Evolutionary conservation across 2,888 invertebrate genomes (phyloP), one percentile per base, ranked within the genome.

Genomic region (Oxytorus armatus): DNA sequence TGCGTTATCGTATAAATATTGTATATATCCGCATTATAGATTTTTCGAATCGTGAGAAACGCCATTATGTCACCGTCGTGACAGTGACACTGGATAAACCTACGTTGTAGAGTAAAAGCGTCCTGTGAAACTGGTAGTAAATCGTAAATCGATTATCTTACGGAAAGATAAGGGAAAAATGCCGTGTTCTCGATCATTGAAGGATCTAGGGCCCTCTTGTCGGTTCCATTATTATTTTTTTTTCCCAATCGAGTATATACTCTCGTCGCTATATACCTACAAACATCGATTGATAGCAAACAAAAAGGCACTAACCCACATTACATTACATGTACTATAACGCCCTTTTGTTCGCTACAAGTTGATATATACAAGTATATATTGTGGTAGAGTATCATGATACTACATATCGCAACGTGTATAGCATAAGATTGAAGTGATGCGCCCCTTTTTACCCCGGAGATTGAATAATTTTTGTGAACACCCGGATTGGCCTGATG

Each of bases 391-490:
- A 42, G n/a, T 29, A 33, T 11, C 33, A n/a, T 44, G 16, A 5
- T 3, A 16, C 42, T 42, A 5, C 5, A 44, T 70, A 21, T 49
- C 25, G 57, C 36, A 21, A 25, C 10, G 25, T 61, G 47, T 61
- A 29, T 61, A 70, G 21, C 3, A 42, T 57, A 57, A 44, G 8
- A 36, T 8, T 7, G 47, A 47, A 5, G 18, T 16, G n/a, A 14
- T 18, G 42, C 39, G 11, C 14, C 21, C 23, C 44, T 36, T 55
- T 36, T 55, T 74, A 25, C n/a, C 10, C 55, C 74, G 55, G 74
- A 65, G 44, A 74, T 74, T 74, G 55, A 74, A 66, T 66, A 57
- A 57, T 74, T 74, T 74, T 74, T 14, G 47, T 36, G 47, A 74
- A 47, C 47, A n/a, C 55, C 63, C 39, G 14, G 44, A 65, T 51